These are phyloP conservation scores for Eremobia ochroleuca DNA, from an alignment of 2,888 invertebrate genomes.

Conservation along the genomic window DNA sequence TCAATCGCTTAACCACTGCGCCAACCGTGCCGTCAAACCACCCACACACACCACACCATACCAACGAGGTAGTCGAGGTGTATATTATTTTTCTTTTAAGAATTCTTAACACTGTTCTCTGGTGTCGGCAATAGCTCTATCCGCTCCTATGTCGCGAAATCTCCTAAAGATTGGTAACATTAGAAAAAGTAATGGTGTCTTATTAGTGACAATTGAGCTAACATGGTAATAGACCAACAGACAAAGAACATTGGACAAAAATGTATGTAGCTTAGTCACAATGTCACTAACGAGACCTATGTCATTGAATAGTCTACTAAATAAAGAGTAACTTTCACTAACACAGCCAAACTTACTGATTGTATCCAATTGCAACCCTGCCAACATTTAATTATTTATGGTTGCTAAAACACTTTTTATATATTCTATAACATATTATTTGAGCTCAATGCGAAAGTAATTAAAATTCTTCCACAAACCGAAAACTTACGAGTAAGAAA, in stretches of 20 bases:
- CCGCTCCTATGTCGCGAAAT: too few species aligned
- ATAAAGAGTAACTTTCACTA: too few species aligned
- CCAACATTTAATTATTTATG: background rate
- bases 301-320: background rate
- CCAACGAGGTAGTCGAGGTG: background rate
- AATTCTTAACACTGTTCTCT: background rate
- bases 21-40: too few species aligned
- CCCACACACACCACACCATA: too few species aligned
- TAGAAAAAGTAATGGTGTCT: too few species aligned
- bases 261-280: background rate
- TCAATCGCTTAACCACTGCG: too few species aligned
- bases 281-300: background rate
- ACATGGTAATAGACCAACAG: background rate
- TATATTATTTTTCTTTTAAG: slow-evolving; percentile 1
- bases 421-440: slow-evolving; percentile 1
- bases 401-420: background rate
- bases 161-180: too few species aligned
- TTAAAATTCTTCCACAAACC: background rate
- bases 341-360: too few species aligned
- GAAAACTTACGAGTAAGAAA: slow-evolving; percentile 3
- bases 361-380: background rate
- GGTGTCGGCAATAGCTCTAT: background rate
- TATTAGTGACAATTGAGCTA: too few species aligned
- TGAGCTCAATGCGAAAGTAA: slow-evolving; percentile 2
- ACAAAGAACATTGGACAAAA: background rate